Evolutionary conservation across 2,113 vertebrate species (phyloP).

Genomic region (Sturnira hondurensis): DNA sequence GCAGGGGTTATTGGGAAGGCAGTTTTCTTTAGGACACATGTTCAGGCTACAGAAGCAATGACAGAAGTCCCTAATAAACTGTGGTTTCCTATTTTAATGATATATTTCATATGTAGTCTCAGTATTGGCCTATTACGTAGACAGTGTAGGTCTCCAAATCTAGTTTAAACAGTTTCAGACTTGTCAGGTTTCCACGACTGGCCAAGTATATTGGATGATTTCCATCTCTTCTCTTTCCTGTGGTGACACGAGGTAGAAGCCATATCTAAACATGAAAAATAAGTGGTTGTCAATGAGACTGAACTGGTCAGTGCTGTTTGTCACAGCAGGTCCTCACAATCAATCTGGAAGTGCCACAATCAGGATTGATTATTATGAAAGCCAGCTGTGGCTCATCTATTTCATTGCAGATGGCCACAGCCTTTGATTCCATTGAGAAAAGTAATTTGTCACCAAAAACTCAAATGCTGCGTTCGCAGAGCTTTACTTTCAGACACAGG

Average conservation of each 20-base stretch:
- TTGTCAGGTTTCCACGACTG: not conserved
- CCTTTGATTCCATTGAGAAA: constrained; percentile 64
- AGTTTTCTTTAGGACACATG: not conserved
- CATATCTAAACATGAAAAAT: constrained; percentile 58
- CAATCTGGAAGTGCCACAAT: constrained; percentile 51
- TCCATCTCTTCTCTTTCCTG: not conserved
- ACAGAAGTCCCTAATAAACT: not conserved
- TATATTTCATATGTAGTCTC: not conserved
- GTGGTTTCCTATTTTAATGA: not conserved
- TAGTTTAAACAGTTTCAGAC: not conserved
- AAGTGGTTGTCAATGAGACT: constrained; percentile 35
- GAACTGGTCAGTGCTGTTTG: constrained; percentile 56
- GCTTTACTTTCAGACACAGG: constrained; percentile 59
- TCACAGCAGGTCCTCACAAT: constrained; percentile 48
- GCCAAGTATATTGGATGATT: not conserved
- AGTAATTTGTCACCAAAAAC: constrained; percentile 63
- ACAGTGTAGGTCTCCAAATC: not conserved
- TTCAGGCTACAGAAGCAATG: not conserved
- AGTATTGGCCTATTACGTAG: not conserved
- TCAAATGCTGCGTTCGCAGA: constrained; percentile 54
- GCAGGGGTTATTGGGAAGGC: not conserved
- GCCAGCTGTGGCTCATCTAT: constrained; percentile 68
- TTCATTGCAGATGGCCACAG: constrained; percentile 61
- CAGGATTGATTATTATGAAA: constrained; percentile 63
- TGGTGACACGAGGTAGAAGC: not conserved